These are phyloP conservation scores for Borostomias antarcticus DNA, from an alignment of 2,797 vertebrate species.

Conservation along the genomic window DNA sequence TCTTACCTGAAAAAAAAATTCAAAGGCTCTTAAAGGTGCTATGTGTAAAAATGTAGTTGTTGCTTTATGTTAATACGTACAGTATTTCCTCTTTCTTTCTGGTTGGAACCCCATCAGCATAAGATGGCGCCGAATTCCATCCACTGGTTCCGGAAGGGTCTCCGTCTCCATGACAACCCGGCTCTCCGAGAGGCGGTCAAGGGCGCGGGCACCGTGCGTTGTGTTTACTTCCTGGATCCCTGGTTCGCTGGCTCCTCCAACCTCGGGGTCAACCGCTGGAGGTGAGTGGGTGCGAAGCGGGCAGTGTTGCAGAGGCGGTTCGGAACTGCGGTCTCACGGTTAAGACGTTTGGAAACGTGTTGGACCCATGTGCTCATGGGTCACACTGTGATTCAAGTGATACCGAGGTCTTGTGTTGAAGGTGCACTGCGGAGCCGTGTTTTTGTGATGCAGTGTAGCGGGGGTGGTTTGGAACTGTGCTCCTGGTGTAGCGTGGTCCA, in stretches of 20 bases:
- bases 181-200: constrained; percentile 71
- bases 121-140: constrained; percentile 79
- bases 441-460: background rate
- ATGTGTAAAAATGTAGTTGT: too few species aligned
- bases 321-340: too few species aligned
- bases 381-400: too few species aligned
- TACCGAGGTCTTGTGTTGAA: too few species aligned
- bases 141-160: constrained; percentile 83
- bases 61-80: background rate
- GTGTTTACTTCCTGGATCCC: constrained; percentile 81
- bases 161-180: constrained; percentile 82
- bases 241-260: constrained; percentile 83
- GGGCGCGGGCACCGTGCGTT: constrained; percentile 75
- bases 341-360: too few species aligned
- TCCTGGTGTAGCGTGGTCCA: too few species aligned
- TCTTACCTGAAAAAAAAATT: too few species aligned
- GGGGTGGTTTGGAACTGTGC: too few species aligned
- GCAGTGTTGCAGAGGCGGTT: background rate
- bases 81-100: constrained; percentile 8
- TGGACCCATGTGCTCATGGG: too few species aligned
- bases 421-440: background rate
- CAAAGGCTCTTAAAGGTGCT: too few species aligned
- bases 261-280: constrained; percentile 80
- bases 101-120: constrained; percentile 40
- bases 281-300: constrained; percentile 56